A percentile compares a stretch with the other conserved stretches of the same genome.
These are phyloP conservation scores for Huso huso DNA, from an alignment of 2,797 vertebrate species.

Conservation along the genomic window DNA sequence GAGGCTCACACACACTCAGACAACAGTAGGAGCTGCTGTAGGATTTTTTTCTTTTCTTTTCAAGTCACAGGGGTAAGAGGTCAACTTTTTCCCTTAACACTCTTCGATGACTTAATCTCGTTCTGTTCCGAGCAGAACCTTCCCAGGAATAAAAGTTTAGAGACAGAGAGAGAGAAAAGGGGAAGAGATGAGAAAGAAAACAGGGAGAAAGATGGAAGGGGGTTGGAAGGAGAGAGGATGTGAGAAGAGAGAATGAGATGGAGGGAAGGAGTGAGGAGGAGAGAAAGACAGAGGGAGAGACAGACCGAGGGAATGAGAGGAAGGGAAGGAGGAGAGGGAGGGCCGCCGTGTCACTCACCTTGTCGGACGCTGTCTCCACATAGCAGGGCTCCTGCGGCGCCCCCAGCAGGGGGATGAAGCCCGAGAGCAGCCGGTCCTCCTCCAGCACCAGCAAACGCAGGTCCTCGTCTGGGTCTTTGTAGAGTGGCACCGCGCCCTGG, in stretches of 20 bases:
- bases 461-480: constrained; percentile 86
- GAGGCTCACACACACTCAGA: constrained; percentile 25
- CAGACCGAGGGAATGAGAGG: background rate
- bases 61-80: constrained; percentile 85
- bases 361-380: constrained; percentile 81
- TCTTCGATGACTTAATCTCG: constrained; percentile 90
- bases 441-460: constrained; percentile 68
- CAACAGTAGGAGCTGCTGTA: constrained; percentile 39
- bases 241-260: too few species aligned
- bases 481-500: constrained; percentile 86
- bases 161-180: constrained; percentile 30
- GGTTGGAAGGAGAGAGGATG: background rate
- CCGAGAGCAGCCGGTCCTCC: constrained; percentile 69
- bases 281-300: background rate
- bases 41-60: constrained; percentile 69
- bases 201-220: background rate
- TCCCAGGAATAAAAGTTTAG: constrained; percentile 71
- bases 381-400: constrained; percentile 95
- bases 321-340: background rate
- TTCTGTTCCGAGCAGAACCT: constrained; percentile 80
- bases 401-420: constrained; percentile 68
- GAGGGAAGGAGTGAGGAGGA: constrained; percentile 7
- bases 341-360: constrained; percentile 59
- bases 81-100: constrained; percentile 98
- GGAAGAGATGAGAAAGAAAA: too few species aligned